Conservation (phyloP, 2,797 vertebrate genomes). For the Amblyraja radiata region DNA sequence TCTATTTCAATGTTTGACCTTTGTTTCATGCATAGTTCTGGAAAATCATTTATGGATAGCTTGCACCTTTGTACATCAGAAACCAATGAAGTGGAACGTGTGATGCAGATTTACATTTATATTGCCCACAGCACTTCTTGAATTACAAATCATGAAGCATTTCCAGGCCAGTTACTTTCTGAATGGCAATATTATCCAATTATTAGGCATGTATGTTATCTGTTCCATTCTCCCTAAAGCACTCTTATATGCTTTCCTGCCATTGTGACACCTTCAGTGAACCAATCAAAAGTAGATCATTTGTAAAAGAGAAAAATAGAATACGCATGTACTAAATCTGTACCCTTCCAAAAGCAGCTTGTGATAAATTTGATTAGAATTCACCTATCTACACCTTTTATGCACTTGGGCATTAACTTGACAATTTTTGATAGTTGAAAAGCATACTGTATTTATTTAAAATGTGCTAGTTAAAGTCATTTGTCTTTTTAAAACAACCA, state of each 20-base stretch:
- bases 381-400: neutral
- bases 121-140: slow-evolving; percentile 57
- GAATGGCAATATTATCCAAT: slow-evolving; percentile 66
- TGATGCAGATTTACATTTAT: slow-evolving; percentile 60
- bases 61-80: slow-evolving; percentile 39
- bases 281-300: slow-evolving; percentile 50
- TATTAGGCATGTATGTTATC: slow-evolving; percentile 64
- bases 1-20: slow-evolving; percentile 5
- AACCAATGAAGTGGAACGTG: slow-evolving; percentile 61
- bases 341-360: neutral
- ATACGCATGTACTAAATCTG: neutral
- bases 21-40: neutral
- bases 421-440: neutral
- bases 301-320: neutral
- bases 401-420: too few species aligned
- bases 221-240: slow-evolving; percentile 67
- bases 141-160: slow-evolving; percentile 65
- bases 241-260: slow-evolving; percentile 52
- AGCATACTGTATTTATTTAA: neutral
- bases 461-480: neutral
- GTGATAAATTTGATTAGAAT: neutral
- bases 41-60: slow-evolving; percentile 20
- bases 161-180: slow-evolving; percentile 64
- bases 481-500: neutral
- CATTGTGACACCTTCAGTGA: slow-evolving; percentile 45